Evolutionary conservation across 2,113 vertebrate species (phyloP), one percentile per base, ranked within the genome.

Genomic region (Megaptera novaeangliae): DNA sequence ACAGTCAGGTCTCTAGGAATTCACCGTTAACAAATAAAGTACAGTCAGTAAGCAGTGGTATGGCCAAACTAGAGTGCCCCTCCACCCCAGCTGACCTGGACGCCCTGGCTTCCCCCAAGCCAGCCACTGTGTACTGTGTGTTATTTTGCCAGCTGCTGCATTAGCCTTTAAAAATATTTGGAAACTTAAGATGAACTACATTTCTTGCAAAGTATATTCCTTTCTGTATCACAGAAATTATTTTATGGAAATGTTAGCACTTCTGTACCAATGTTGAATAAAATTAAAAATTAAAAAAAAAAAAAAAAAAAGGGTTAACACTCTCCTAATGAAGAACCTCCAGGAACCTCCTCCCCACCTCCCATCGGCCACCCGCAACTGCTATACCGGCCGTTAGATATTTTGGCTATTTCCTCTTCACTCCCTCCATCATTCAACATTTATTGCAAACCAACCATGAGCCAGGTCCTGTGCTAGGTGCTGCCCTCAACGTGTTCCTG

Each of bases 191-290:
- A 97, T 90, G 98, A 98, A 98, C 97, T 98, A 98, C 98, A 98
- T 99, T 99, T 98, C 98, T 98, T 99, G 98, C 98, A 98, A 98
- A 98, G 98, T 98, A 98, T 98, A 98, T 99, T 99, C 98, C 96
- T 98, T 98, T 98, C 98, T 98, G 98, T 99, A 98, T 96, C 97
- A 97, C 63, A 96, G 94, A 97, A 97, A 98, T 98, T 98, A 98
- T 98, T 99, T 98, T 99, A 99, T 99, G 98, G 98, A 98, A 98
- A 98, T 98, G 98, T 98, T 98, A 98, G 98, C 98, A 98, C 97
- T 98, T 99, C 98, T 99, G 98, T 99, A 99, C 98, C 98, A 98
- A 98, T 96, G 98, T 99, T 98, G 98, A 99, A 99, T 99, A 99
- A 99, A 99, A 98, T 95, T 97, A 97, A 98, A 95, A 25, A 66